These are phyloP conservation scores for Yponomeuta sedellus DNA, from an alignment of 2,888 invertebrate species.

Conservation along the genomic window DNA sequence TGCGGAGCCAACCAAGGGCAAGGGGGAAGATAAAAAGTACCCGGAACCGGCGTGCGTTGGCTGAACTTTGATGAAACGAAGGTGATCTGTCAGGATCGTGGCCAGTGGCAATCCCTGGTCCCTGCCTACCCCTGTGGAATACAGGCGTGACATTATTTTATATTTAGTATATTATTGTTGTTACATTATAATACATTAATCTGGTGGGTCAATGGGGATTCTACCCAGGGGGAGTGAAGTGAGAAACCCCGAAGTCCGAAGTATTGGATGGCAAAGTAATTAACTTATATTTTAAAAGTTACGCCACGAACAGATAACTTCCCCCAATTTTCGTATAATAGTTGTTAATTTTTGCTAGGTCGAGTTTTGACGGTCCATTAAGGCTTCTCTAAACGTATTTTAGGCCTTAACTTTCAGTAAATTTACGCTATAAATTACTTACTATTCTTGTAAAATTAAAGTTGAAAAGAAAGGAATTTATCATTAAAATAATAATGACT, in stretches of 20 bases:
- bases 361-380: neutral
- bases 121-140: too few species aligned
- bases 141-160: too few species aligned
- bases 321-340: neutral
- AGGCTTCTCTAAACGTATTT: neutral
- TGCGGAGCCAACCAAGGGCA: too few species aligned
- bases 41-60: too few species aligned
- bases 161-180: neutral
- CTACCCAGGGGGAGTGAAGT: neutral
- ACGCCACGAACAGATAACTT: neutral
- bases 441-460: too few species aligned
- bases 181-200: too few species aligned
- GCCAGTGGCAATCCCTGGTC: too few species aligned
- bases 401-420: neutral
- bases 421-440: neutral
- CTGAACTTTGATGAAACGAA: too few species aligned
- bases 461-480: too few species aligned
- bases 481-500: too few species aligned
- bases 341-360: neutral
- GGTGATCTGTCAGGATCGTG: too few species aligned
- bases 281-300: neutral
- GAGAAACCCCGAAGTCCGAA: slow-evolving; percentile 43
- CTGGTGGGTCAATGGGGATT: neutral
- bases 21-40: too few species aligned
- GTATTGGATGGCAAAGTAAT: slow-evolving; percentile 1